Base-by-base conservation (phyloP, 2,888 invertebrate species). In the Tyria jacobaeae region DNA sequence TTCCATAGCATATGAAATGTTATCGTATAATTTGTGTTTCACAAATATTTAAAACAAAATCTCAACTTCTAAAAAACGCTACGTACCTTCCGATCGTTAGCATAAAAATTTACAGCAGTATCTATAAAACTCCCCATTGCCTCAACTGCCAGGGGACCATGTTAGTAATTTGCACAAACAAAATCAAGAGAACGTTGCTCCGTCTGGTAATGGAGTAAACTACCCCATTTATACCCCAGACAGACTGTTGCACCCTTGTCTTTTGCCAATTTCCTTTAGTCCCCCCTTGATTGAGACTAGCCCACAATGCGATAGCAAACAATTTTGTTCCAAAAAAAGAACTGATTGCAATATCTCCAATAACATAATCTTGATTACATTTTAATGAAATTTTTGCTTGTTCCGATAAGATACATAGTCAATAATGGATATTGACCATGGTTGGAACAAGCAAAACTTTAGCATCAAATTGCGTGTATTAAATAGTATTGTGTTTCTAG, bases 181-280 rank as follows among this genome's bases (percentile, higher is more conserved):
- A 62, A 59, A 73, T 75, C 67, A 67, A 71, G 67, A 64, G 60
- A 58, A 75, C 76, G 79, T 81, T 76, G 75, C 75, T 12, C 48
- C 35, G 25, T 44, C 24, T 47, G 76, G 64, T 78, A 82, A 73
- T 84, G 85, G 85, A 83, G 72, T 62, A 66, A 82, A 81, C 71
- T 75, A 73, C 74, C 71, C 76, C 70, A 78, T 80, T 81, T 68
- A 72, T 76, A 74, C 74, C 70, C 73, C 67, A 64, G 73, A 71
- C 78, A 64, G 68, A 68, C 66, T 62, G 27, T 49, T 49, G 66
- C 60, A 52, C 70, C 65, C 72, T 69, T 66, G 62, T 64, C 66
- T 67, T 66, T 63, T 60, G 68, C 62, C 74, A 76, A 76, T 76
- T 76, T 75, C 62, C 73, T 57, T 60, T 55, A 62, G 57, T 53